phyloP scores from a whole-genome alignment of 2,888 invertebrate genomes.

The Globia sparganii region DNA sequence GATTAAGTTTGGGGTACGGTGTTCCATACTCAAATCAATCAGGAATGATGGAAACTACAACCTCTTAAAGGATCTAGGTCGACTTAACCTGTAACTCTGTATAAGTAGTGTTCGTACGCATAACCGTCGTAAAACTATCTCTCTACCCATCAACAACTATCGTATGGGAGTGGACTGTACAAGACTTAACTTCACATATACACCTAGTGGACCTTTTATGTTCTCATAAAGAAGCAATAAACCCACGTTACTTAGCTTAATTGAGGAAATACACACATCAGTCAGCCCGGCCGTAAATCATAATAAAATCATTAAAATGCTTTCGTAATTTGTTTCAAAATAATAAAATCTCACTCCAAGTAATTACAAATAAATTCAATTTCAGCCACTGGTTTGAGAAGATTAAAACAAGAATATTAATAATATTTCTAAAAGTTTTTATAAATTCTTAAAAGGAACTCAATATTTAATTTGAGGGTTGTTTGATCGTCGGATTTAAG shows the following conservation, averaged over 20 bases:
- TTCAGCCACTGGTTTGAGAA: conserved; percentile 26
- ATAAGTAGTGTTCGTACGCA: too few species aligned
- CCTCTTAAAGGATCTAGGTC: too few species aligned
- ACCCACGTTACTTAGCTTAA: conserved; percentile 31
- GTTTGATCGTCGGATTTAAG: conserved; percentile 36
- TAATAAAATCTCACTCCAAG: conserved; percentile 42
- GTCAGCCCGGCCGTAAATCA: not conserved
- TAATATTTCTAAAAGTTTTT: conserved; percentile 46
- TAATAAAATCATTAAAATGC: conserved; percentile 38
- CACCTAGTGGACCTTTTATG: conserved; percentile 17
- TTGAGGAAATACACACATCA: conserved; percentile 14
- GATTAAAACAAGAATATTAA: conserved; percentile 49
- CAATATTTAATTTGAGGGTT: conserved; percentile 45
- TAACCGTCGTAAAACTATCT: conserved; percentile 58
- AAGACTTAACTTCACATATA: not conserved
- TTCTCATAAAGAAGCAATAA: conserved; percentile 32
- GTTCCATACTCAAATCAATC: too few species aligned
- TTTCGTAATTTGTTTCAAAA: conserved; percentile 37
- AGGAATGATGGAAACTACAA: too few species aligned
- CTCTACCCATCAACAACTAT: conserved; percentile 37
- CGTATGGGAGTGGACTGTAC: conserved; percentile 13
- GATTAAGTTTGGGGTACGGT: too few species aligned
- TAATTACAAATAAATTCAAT: conserved; percentile 61
- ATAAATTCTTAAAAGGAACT: conserved; percentile 43
- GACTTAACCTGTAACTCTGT: too few species aligned